Conservation (phyloP, 2,113 vertebrate genomes). For the Tupaia chinensis region DNA sequence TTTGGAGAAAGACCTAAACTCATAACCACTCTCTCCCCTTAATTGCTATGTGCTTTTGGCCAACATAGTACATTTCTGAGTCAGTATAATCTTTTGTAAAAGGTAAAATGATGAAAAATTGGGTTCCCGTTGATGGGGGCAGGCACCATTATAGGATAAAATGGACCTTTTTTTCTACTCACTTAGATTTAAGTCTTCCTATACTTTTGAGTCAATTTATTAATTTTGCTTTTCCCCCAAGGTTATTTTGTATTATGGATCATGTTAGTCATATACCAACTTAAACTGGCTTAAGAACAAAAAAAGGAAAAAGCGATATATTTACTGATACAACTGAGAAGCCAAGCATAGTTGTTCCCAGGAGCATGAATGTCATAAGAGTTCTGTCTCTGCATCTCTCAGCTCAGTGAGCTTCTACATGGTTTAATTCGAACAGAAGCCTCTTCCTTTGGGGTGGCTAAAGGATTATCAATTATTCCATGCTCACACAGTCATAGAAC, state of each 20-base stretch:
- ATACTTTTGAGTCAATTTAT: constrained; percentile 1
- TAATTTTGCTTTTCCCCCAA: neutral
- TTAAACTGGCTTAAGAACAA: neutral
- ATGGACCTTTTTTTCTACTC: neutral
- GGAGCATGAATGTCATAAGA: neutral
- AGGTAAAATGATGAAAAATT: neutral
- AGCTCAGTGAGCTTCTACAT: neutral
- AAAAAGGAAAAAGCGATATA: neutral
- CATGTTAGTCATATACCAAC: neutral
- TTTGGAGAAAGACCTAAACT: neutral
- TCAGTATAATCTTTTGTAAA: constrained; percentile 9
- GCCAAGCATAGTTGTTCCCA: neutral
- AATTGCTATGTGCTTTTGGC: neutral
- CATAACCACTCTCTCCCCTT: neutral
- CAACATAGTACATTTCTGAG: neutral
- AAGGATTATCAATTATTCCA: neutral
- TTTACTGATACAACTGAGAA: neutral
- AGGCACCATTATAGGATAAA: neutral
- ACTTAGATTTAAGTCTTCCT: constrained; percentile 6
- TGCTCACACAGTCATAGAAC: neutral
- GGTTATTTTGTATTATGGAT: constrained; percentile 20
- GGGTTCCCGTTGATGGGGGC: neutral
- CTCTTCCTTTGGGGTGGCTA: neutral
- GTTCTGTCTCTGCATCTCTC: neutral
- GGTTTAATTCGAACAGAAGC: constrained; percentile 6